These are phyloP conservation scores for Albula glossodonta DNA, from an alignment of 2,113 vertebrate genomes.

Conservation along the genomic window DNA sequence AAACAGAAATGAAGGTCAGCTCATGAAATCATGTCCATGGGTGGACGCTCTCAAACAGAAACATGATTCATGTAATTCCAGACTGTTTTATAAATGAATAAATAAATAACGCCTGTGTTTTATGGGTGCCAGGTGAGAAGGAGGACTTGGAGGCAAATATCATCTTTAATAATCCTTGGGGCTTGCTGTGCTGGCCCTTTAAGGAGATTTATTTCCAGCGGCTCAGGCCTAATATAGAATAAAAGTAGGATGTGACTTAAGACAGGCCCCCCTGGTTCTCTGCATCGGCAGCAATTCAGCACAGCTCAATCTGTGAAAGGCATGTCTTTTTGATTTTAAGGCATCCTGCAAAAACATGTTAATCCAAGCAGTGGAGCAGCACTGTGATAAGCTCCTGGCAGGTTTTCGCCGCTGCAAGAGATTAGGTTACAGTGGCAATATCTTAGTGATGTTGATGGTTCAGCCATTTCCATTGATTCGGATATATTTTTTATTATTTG, in stretches of 20 bases:
- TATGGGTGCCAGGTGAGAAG: not conserved
- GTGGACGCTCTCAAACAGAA: not conserved
- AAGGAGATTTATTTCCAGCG: constrained; percentile 43
- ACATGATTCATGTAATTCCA: not conserved
- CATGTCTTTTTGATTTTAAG: constrained; percentile 44
- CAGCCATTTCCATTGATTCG: not conserved
- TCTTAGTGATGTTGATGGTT: not conserved
- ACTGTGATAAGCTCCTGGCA: constrained; percentile 32
- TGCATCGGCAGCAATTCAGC: constrained; percentile 15
- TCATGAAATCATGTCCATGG: not conserved
- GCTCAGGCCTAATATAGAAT: constrained; percentile 46
- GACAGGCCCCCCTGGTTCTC: constrained; percentile 37
- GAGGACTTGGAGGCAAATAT: constrained; percentile 7
- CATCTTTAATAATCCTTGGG: constrained; percentile 29
- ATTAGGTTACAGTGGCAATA: constrained; percentile 27
- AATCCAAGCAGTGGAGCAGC: constrained; percentile 49
- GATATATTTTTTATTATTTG: not conserved
- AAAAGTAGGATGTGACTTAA: constrained; percentile 48
- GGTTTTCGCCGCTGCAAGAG: constrained; percentile 35
- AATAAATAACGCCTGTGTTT: not conserved
- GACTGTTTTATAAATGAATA: not conserved
- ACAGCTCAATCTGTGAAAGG: constrained; percentile 14
- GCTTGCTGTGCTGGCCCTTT: constrained; percentile 31
- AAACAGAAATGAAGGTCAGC: not conserved
- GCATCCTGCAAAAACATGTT: constrained; percentile 37